Evolutionary conservation across 2,797 vertebrate species (phyloP).

Genomic region (Megaceryle alcyon): DNA sequence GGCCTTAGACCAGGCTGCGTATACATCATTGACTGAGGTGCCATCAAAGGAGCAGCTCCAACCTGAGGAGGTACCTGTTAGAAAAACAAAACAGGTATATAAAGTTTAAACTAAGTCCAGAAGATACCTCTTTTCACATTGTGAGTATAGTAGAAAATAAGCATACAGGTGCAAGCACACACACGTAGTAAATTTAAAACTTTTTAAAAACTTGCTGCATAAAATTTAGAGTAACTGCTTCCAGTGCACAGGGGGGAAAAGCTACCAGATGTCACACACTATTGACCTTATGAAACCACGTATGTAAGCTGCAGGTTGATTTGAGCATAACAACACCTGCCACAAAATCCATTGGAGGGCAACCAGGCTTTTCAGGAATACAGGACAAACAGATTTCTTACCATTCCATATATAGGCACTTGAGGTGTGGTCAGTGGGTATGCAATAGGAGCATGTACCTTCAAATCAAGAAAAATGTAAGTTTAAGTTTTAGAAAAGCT

Average conservation of each 20-base stretch:
- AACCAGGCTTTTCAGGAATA: background rate
- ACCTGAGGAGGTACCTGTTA: conserved; percentile 86
- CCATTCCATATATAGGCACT: conserved; percentile 96
- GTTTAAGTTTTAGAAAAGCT: background rate
- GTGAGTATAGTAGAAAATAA: background rate
- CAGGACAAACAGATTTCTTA: conserved; percentile 67
- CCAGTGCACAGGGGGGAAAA: background rate
- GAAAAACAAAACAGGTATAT: background rate
- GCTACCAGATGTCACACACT: background rate
- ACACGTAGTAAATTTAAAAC: background rate
- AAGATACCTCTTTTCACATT: background rate
- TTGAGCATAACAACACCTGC: background rate
- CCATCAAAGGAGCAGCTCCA: conserved; percentile 86
- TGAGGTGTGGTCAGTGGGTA: conserved; percentile 90
- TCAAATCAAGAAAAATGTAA: background rate
- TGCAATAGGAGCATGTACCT: conserved; percentile 87
- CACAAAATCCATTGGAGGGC: background rate
- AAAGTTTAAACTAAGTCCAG: background rate
- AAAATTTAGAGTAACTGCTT: background rate
- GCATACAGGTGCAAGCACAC: background rate
- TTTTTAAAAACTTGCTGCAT: background rate
- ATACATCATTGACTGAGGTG: conserved; percentile 88
- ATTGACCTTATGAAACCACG: background rate
- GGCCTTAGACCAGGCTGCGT: conserved; percentile 88
- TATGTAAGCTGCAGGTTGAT: background rate